These are phyloP conservation scores for Exephanes ischioxanthus DNA, from an alignment of 2,888 invertebrate genomes.

Conservation along the genomic window DNA sequence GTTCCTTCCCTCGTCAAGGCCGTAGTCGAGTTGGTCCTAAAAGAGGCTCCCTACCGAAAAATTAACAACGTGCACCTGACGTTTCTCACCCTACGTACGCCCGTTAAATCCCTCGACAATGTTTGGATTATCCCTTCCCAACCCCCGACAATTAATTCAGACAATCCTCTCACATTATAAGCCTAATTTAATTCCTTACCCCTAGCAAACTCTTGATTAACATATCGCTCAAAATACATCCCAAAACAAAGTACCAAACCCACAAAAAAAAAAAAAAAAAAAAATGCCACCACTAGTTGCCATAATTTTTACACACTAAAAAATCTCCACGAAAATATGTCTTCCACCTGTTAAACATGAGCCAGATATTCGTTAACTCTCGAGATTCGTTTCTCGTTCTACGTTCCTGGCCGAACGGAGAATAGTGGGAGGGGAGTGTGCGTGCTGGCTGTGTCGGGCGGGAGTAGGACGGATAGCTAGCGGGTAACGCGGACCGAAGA, in stretches of 20 bases:
- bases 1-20: conserved; percentile 47
- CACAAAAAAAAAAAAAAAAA: neutral
- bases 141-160: neutral
- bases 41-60: conserved; percentile 29
- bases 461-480: neutral
- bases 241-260: neutral
- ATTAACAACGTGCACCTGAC: conserved; percentile 28
- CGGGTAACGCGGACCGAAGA: neutral
- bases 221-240: neutral
- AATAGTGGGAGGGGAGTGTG: conserved; percentile 55
- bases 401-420: conserved; percentile 56
- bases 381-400: conserved; percentile 3
- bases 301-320: neutral
- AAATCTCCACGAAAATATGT: neutral
- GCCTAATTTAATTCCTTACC: neutral
- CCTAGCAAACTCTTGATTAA: neutral
- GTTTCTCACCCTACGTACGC: conserved; percentile 41
- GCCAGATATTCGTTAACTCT: neutral
- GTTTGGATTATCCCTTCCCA: conserved; percentile 1
- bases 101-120: conserved; percentile 4
- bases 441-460: conserved; percentile 24
- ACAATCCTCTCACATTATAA: neutral
- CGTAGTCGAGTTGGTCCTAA: conserved; percentile 40
- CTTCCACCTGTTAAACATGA: conserved; percentile 43
- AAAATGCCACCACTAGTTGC: neutral